These are phyloP conservation scores for Sterrhoptilus dennistouni DNA, from an alignment of 2,113 vertebrate species.

Conservation along the genomic window DNA sequence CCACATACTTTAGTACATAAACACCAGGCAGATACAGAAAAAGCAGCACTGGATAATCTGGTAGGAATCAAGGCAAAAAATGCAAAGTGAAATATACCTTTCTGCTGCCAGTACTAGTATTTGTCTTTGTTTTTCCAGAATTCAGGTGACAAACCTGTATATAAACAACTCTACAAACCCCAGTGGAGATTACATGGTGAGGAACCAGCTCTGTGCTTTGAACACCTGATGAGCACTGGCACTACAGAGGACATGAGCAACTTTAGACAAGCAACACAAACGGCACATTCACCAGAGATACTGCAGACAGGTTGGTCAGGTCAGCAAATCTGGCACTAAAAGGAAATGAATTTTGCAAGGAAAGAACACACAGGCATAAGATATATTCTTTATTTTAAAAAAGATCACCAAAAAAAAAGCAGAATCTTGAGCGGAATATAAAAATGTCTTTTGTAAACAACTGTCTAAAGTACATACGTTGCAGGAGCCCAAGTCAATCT, in stretches of 20 bases:
- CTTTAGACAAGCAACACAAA: neutral
- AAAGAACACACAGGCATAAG: neutral
- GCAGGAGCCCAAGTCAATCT: neutral
- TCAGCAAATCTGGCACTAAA: neutral
- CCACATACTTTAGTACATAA: neutral
- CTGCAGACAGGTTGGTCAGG: neutral
- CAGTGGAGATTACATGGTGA: neutral
- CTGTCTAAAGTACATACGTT: neutral
- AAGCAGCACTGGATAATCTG: neutral
- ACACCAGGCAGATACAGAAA: neutral
- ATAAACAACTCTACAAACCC: neutral
- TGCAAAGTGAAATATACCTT: neutral
- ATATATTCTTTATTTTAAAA: conserved; percentile 15
- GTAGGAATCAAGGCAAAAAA: neutral
- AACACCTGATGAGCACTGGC: neutral
- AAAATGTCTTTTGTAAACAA: neutral
- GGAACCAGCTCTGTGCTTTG: neutral
- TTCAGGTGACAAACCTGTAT: neutral
- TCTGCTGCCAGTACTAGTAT: neutral
- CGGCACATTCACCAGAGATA: neutral
- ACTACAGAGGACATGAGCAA: neutral
- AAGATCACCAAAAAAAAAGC: neutral
- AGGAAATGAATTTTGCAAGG: neutral
- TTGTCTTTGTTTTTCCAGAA: neutral
- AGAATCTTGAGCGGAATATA: neutral